A percentile compares a stretch with the other conserved stretches of the same genome.
Conservation (phyloP, 2,113 vertebrate species). For the Pangasianodon hypophthalmus region DNA sequence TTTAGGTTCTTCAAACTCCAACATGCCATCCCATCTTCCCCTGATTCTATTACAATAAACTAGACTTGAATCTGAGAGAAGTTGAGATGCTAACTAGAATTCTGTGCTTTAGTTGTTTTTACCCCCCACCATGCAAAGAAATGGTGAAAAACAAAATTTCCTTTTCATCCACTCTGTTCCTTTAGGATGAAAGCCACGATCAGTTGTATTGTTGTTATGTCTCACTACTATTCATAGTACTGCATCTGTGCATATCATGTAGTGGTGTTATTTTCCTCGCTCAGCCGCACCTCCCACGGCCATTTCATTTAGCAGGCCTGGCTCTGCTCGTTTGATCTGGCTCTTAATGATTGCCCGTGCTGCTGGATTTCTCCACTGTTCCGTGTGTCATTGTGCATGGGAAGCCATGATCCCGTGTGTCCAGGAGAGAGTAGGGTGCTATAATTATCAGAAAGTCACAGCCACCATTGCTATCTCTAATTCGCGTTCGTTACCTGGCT, state of each 20-base stretch:
- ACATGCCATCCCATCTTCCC: neutral
- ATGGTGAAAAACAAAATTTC: neutral
- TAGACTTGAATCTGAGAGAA: neutral
- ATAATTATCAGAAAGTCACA: constrained; percentile 45
- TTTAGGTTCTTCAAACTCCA: neutral
- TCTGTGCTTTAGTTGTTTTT: neutral
- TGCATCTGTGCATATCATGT: constrained; percentile 40
- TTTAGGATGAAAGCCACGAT: constrained; percentile 21
- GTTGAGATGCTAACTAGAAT: neutral
- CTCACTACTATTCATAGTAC: constrained; percentile 32
- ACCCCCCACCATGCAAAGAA: neutral
- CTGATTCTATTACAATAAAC: neutral
- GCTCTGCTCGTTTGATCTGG: constrained; percentile 46
- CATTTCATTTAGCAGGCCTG: constrained; percentile 44
- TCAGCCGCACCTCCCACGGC: constrained; percentile 36
- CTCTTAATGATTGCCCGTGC: constrained; percentile 46
- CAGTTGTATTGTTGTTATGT: constrained; percentile 21
- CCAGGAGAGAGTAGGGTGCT: constrained; percentile 10
- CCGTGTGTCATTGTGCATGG: constrained; percentile 27
- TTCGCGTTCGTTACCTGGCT: constrained; percentile 47
- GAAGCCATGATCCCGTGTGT: constrained; percentile 31
- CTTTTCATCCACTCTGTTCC: neutral
- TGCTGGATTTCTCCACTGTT: constrained; percentile 25
- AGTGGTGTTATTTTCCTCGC: constrained; percentile 37
- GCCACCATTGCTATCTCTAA: constrained; percentile 34